Percentiles rank a stretch among this genome's conserved stretches.
These are phyloP conservation scores for Iselma pallidipennis DNA, from an alignment of 2,888 invertebrate genomes.

Conservation along the genomic window DNA sequence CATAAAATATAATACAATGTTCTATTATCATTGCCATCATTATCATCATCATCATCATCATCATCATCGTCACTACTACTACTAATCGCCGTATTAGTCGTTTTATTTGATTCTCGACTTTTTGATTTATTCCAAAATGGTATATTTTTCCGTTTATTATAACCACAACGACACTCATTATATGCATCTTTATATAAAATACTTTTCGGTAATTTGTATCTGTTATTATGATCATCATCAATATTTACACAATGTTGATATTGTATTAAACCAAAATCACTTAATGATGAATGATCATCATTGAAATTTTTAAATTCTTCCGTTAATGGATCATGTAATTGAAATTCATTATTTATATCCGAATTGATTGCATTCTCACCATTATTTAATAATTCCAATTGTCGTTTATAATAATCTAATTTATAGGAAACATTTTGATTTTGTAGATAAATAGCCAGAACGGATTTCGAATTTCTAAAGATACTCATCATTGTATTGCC, in stretches of 20 bases:
- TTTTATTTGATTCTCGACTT: not conserved
- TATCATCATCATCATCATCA: not conserved
- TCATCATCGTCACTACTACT: not conserved
- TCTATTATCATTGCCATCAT: not conserved
- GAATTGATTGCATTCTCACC: slow-evolving; percentile 17
- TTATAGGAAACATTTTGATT: slow-evolving; percentile 36
- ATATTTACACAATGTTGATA: slow-evolving; percentile 19
- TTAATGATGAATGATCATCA: slow-evolving; percentile 10
- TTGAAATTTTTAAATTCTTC: not conserved
- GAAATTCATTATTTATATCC: slow-evolving; percentile 5
- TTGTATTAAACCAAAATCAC: slow-evolving; percentile 26
- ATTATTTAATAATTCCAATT: slow-evolving; percentile 12
- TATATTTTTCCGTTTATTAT: not conserved
- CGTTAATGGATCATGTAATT: slow-evolving; percentile 5
- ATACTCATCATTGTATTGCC: slow-evolving; percentile 44
- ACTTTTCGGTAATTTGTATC: slow-evolving; percentile 33
- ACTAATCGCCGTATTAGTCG: not conserved
- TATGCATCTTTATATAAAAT: slow-evolving; percentile 47
- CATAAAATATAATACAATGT: not conserved
- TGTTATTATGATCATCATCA: no score
- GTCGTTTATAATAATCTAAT: slow-evolving; percentile 30
- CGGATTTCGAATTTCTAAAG: slow-evolving; percentile 36
- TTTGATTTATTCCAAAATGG: not conserved
- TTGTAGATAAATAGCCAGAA: slow-evolving; percentile 50
- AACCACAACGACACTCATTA: slow-evolving; percentile 43